These are phyloP conservation scores for Cheilinus undulatus DNA, from an alignment of 2,113 vertebrate genomes.

Conservation along the genomic window DNA sequence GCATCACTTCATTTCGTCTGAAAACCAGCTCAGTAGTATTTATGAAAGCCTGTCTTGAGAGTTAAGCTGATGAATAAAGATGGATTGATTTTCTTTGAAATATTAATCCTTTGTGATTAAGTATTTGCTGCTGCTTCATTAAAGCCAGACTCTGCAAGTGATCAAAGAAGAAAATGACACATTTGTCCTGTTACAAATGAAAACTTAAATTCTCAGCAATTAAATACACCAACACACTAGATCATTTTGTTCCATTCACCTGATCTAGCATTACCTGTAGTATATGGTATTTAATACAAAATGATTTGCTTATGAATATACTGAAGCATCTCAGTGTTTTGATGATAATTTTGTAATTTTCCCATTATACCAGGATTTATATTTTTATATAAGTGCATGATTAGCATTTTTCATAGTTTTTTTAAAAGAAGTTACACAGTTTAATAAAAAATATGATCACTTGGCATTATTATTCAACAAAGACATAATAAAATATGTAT, in stretches of 20 bases:
- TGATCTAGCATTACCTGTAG: neutral
- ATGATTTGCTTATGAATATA: neutral
- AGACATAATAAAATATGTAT: no score
- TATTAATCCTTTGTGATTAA: neutral
- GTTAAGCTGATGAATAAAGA: neutral
- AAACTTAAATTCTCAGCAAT: neutral
- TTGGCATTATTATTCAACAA: neutral
- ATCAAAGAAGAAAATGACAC: neutral
- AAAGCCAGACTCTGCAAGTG: neutral
- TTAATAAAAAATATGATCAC: neutral
- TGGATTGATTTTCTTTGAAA: neutral
- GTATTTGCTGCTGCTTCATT: neutral
- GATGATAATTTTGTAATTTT: neutral
- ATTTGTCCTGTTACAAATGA: no score
- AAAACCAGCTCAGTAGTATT: conserved; percentile 2
- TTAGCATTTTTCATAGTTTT: neutral
- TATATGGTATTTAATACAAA: neutral
- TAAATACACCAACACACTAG: no score
- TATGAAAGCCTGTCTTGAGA: neutral
- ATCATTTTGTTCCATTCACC: neutral
- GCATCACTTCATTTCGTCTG: neutral
- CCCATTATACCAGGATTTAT: neutral
- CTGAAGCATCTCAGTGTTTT: neutral
- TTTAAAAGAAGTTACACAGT: no score
- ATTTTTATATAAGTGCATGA: neutral